Evolutionary conservation across 64 coral and sea anemone genomes (phyloP), one percentile per base, ranked within the genome.

Genomic region (Orbicella faveolata): DNA sequence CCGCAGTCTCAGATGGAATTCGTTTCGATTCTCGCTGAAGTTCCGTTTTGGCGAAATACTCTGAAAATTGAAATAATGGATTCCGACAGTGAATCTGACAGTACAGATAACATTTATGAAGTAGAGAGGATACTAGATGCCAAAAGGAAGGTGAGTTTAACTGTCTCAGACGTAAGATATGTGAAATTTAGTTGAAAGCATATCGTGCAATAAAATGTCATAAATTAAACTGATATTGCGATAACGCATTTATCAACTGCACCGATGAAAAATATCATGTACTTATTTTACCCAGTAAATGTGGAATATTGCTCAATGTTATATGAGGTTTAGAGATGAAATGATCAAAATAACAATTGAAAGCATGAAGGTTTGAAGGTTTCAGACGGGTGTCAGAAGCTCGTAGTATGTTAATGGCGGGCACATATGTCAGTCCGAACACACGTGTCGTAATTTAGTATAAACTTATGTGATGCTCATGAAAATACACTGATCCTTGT

Each of bases 41-140:
- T 33, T 79, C 52, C 8, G 25, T 57, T 26, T 25, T 11, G 9
- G n/a, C 1, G 10, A 26, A 23, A 26, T 70, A 11, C 10, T 26
- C 25, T 25, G 21, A 26, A 23, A 67, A 20, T 67, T 67, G 14
- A 67, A 20, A 26, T 70, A n/a, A 70, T 70, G 67, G 67, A 70
- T 70, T 70, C 30, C 25, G 67, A 70, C 5, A 2, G n/a, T 5
- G 67, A 70, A 3, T 70, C 67, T 25, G 67, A 70, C 67, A 70
- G 9, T 10, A 70, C 67, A 33, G 67, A 70, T 12, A 55, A 84
- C 57, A 80, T 90, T 75, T 90, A 83, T 26, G 89, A 90, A 83
- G 89, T 90, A 0, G 89, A 90, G 37, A 83, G 2, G 20, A 83
- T 90, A 79, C 51, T 90, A n/a, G 81, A 90, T 63, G 59, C 79